Conservation (phyloP, 1,140 invertebrate species). For the Aphelinus certus region DNA sequence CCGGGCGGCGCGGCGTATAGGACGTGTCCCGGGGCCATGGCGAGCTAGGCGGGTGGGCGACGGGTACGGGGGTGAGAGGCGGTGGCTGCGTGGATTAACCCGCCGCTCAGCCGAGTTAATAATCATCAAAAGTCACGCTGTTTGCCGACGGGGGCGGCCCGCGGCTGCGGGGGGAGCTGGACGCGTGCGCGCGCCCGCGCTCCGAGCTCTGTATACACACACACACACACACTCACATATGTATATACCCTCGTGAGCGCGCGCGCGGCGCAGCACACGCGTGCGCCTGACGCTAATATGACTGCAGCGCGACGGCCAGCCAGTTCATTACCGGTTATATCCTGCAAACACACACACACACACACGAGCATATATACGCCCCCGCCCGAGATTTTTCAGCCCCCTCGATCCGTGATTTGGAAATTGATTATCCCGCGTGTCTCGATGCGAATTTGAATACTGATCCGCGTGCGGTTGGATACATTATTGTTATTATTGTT, state of each 20-base stretch:
- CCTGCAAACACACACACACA: conserved; percentile 38
- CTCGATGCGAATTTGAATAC: too few relatives aligned
- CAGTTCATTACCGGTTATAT: conserved; percentile 65
- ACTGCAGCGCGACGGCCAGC: conserved; percentile 50
- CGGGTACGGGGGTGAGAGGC: too few relatives aligned
- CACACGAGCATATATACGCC: not conserved
- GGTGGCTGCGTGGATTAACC: not conserved
- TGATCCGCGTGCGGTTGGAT: too few relatives aligned
- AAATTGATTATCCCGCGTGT: too few relatives aligned
- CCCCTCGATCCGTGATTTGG: too few relatives aligned
- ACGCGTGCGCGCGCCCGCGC: conserved; percentile 54
- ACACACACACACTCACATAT: too few relatives aligned
- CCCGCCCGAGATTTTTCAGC: not conserved
- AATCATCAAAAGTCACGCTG: conserved; percentile 68
- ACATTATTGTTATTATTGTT: too few relatives aligned
- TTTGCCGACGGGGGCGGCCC: conserved; percentile 54
- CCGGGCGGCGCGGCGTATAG: too few relatives aligned
- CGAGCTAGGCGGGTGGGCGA: too few relatives aligned
- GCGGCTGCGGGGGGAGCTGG: conserved; percentile 52
- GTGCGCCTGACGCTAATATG: conserved; percentile 67
- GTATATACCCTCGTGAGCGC: conserved; percentile 53
- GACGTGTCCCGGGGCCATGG: too few relatives aligned
- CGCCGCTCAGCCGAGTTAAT: conserved; percentile 62
- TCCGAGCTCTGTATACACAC: conserved; percentile 31
- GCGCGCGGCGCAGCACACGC: conserved; percentile 52